These are phyloP conservation scores for Ernsta delagoae DNA, from an alignment of 2,888 invertebrate species.

Conservation along the genomic window DNA sequence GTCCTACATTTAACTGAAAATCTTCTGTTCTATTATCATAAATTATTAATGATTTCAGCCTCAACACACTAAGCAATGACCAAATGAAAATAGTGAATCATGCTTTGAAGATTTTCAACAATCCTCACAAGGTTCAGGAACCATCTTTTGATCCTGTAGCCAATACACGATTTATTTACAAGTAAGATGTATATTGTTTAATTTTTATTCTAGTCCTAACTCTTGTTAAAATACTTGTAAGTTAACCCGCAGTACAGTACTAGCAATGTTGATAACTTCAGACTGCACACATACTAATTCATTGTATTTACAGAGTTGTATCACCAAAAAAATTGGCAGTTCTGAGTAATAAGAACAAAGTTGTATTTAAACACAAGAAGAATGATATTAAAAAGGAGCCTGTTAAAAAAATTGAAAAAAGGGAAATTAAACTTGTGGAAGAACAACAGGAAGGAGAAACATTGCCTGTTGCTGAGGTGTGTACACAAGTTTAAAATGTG, in stretches of 20 bases:
- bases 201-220: no score
- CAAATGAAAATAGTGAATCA: constrained; percentile 77
- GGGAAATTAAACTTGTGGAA: neutral
- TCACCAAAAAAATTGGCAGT: constrained; percentile 73
- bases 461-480: neutral
- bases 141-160: constrained; percentile 74
- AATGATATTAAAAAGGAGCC: constrained; percentile 42
- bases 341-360: constrained; percentile 66
- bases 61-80: constrained; percentile 69
- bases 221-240: constrained; percentile 1
- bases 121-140: constrained; percentile 64
- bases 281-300: no score
- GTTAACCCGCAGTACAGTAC: no score
- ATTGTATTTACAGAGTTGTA: constrained; percentile 48
- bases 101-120: constrained; percentile 70
- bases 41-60: constrained; percentile 54
- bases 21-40: no score
- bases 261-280: no score
- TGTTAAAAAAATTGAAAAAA: constrained; percentile 19
- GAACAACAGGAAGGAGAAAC: constrained; percentile 25
- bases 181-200: constrained; percentile 55
- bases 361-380: constrained; percentile 52
- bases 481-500: neutral
- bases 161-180: constrained; percentile 73
- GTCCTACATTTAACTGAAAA: no score